phyloP scores from a whole-genome alignment of 2,797 vertebrate species.

The Epinephelus awoara region DNA sequence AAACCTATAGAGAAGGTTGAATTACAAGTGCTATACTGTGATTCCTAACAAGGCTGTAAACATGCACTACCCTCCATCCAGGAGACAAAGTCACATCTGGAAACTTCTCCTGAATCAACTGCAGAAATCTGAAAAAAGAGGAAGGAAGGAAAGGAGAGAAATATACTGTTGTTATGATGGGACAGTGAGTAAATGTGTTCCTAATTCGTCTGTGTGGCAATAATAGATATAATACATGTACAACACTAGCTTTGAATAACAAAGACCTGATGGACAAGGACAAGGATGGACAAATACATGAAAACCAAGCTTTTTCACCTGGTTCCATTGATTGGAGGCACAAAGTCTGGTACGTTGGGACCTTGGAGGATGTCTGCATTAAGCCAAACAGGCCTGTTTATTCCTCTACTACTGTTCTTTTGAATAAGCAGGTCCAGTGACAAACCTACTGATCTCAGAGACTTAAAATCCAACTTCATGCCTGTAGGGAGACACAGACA shows the following conservation, averaged over 20 bases:
- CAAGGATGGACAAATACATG: no score
- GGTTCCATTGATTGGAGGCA: conserved; percentile 82
- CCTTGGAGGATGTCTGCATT: conserved; percentile 88
- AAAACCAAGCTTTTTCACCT: conserved; percentile 64
- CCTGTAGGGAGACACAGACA: conserved; percentile 63
- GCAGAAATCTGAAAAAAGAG: conserved; percentile 84
- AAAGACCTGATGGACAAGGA: background rate
- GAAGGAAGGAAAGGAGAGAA: background rate
- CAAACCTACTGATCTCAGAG: conserved; percentile 80
- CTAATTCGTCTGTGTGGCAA: background rate
- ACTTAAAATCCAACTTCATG: conserved; percentile 91
- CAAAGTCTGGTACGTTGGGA: conserved; percentile 83
- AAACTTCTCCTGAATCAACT: conserved; percentile 86
- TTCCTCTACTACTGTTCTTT: conserved; percentile 67
- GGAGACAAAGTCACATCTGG: conserved; percentile 88
- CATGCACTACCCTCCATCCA: conserved; percentile 86
- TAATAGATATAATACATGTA: background rate
- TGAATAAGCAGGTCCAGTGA: conserved; percentile 80
- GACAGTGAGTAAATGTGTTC: background rate
- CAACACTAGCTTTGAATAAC: background rate
- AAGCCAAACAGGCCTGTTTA: conserved; percentile 86
- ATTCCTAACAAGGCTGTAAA: background rate
- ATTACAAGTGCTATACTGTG: background rate
- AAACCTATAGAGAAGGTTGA: no score
- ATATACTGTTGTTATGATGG: background rate